Percentiles rank a stretch among this genome's conserved stretches.
Evolutionary conservation across 1,140 invertebrate species (phyloP).

Genomic region (Caenorhabditis brenneri): DNA sequence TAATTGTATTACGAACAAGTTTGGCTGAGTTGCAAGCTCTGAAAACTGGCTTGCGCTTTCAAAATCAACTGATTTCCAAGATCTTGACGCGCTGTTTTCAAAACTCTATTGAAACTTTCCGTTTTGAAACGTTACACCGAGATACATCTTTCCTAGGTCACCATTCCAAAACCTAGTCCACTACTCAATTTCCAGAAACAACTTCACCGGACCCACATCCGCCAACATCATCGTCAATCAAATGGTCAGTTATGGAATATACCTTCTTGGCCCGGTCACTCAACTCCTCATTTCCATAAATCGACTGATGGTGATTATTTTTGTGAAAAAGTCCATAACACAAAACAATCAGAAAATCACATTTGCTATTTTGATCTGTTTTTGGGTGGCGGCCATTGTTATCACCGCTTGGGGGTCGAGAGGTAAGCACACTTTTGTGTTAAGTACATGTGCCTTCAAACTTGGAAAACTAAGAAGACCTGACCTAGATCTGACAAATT

Average conservation of each 20-base stretch:
- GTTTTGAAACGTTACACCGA: too few species aligned
- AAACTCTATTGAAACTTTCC: too few species aligned
- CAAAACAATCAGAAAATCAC: not conserved
- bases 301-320: not conserved
- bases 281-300: not conserved
- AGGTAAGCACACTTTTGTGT: too few species aligned
- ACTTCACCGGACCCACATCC: not conserved
- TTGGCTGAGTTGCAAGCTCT: too few species aligned
- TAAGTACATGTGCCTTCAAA: too few species aligned
- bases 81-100: too few species aligned
- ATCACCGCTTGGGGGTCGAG: not conserved
- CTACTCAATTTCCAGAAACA: not conserved
- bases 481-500: too few species aligned
- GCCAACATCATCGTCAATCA: not conserved
- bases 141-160: too few species aligned
- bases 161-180: not conserved
- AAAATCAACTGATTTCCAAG: too few species aligned
- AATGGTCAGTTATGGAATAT: constrained; percentile 15
- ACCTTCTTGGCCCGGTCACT: not conserved
- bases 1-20: too few species aligned
- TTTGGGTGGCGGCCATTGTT: not conserved
- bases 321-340: not conserved
- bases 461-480: too few species aligned
- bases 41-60: too few species aligned
- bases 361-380: not conserved